Evolutionary conservation across 1,140 invertebrate genomes (phyloP).

Genomic region (Reticulitermes speratus): DNA sequence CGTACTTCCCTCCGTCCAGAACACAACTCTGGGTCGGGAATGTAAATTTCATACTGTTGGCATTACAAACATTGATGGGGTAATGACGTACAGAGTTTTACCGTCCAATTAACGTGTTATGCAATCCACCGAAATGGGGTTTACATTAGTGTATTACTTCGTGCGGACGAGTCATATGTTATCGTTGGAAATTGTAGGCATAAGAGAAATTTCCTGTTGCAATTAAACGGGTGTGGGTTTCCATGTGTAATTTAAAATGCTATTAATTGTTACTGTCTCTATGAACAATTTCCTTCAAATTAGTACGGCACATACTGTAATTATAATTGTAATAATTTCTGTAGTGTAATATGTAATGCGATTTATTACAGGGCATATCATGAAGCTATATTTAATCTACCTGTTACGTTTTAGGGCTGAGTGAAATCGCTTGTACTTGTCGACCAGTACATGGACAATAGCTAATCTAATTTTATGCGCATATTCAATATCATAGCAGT

Average conservation of each 20-base stretch:
- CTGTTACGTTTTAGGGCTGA: not conserved
- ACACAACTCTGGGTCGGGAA: not conserved
- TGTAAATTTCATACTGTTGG: not conserved
- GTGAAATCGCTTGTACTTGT: constrained; percentile 15
- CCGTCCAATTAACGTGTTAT: not conserved
- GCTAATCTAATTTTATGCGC: constrained; percentile 3
- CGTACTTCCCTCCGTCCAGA: not conserved
- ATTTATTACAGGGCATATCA: not conserved
- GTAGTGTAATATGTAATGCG: not conserved
- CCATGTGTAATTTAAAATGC: not conserved
- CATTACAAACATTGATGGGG: not conserved
- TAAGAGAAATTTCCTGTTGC: not conserved
- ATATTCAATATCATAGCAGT: not conserved
- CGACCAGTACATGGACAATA: not conserved
- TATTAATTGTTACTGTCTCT: not conserved
- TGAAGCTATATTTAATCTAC: not conserved
- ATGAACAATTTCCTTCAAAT: not conserved
- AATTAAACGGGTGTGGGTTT: not conserved
- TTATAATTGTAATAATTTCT: not conserved
- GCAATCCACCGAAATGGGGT: not conserved
- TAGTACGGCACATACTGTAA: not conserved
- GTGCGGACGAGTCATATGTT: not conserved
- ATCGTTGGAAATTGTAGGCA: not conserved
- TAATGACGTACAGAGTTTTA: not conserved
- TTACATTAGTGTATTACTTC: not conserved